Percentiles rank a stretch among this genome's conserved stretches.
These are phyloP conservation scores for Apamea anceps DNA, from an alignment of 2,888 invertebrate genomes.

Conservation along the genomic window DNA sequence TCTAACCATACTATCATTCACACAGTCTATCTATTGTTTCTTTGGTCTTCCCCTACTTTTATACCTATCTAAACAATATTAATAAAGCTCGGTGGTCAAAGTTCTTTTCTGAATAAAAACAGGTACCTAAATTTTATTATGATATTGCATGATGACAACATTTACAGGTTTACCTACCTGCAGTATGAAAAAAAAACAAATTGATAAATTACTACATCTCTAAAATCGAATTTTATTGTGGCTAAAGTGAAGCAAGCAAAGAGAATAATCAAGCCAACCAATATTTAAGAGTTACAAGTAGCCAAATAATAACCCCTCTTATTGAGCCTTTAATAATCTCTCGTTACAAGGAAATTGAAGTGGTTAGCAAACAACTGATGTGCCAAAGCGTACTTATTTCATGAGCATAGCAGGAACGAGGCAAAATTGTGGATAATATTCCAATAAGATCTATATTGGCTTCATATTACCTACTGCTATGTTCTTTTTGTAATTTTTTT, in stretches of 20 bases:
- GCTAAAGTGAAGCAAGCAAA: neutral
- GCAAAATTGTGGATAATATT: conserved; percentile 39
- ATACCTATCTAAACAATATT: too few species aligned
- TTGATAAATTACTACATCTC: neutral
- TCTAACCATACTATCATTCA: too few species aligned
- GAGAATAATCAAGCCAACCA: conserved; percentile 12
- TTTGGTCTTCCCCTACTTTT: too few species aligned
- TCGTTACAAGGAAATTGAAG: conserved; percentile 80
- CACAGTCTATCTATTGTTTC: too few species aligned
- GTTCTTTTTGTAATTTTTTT: neutral
- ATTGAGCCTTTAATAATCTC: conserved; percentile 57
- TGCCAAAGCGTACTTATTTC: conserved; percentile 49
- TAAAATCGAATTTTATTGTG: neutral
- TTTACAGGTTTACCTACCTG: too few species aligned
- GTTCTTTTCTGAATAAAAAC: neutral
- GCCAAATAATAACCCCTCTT: conserved; percentile 48
- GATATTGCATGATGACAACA: neutral
- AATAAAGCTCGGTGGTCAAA: neutral
- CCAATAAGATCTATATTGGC: conserved; percentile 1
- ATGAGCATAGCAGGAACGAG: conserved; percentile 39
- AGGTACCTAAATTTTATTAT: neutral
- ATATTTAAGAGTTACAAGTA: conserved; percentile 41
- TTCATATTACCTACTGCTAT: neutral
- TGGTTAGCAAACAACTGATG: conserved; percentile 78
- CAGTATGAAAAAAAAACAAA: too few species aligned